A percentile compares a stretch with the other conserved stretches of the same genome.
Evolutionary conservation across 2,113 vertebrate species (phyloP).

Genomic region (Sceloporus tristichus): DNA sequence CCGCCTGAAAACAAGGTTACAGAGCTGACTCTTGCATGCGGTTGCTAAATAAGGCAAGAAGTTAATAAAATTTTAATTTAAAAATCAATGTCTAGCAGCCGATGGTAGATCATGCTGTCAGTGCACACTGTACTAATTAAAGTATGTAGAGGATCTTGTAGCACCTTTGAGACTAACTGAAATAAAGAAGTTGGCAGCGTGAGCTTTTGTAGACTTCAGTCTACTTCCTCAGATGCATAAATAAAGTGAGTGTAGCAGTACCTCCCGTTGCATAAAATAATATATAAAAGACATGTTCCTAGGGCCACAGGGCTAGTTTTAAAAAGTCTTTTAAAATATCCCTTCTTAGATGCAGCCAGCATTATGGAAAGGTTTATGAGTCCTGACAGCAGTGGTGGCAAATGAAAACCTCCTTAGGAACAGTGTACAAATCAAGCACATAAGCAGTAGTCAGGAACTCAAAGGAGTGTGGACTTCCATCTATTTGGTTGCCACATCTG

Average conservation of each 20-base stretch:
- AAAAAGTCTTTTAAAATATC: neutral
- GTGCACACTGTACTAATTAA: neutral
- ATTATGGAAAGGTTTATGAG: neutral
- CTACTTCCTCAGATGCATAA: too few species aligned
- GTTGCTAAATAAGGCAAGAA: neutral
- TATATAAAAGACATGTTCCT: neutral
- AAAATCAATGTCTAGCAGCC: neutral
- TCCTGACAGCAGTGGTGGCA: too few species aligned
- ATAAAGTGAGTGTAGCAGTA: neutral
- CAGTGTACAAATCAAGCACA: neutral
- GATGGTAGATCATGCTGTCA: neutral
- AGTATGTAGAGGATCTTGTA: too few species aligned
- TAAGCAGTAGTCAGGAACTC: neutral
- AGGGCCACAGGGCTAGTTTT: accelerated
- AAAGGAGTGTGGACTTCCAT: neutral
- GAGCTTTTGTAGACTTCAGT: too few species aligned
- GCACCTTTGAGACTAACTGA: too few species aligned
- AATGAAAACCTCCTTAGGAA: neutral
- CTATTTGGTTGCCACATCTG: neutral
- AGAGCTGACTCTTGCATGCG: neutral
- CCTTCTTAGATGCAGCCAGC: neutral
- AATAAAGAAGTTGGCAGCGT: too few species aligned
- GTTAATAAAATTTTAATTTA: conserved; percentile 1
- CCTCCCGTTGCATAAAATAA: neutral
- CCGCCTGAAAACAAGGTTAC: neutral